These are phyloP conservation scores for Epizoanthus stellaris DNA, from an alignment of 92 coral and sea anemone genomes.

Conservation along the genomic window DNA sequence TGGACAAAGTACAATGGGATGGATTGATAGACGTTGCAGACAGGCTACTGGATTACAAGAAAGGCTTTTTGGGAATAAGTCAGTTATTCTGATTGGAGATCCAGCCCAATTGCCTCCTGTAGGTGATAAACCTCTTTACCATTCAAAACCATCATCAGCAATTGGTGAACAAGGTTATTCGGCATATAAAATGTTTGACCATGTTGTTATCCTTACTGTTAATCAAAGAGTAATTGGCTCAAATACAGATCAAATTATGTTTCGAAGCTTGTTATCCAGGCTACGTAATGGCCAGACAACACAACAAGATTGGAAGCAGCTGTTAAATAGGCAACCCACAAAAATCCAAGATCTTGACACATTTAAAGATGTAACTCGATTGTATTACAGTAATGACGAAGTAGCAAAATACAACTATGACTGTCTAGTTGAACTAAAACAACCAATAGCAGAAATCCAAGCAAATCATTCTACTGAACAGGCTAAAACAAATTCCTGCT, in stretches of 20 bases:
- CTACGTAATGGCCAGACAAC: conserved; percentile 34
- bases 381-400: background rate
- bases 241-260: conserved; percentile 7
- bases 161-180: conserved; percentile 56
- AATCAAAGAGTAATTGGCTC: conserved; percentile 2
- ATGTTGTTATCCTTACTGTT: background rate
- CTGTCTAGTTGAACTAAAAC: background rate
- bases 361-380: background rate
- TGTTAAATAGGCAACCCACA: conserved; percentile 29
- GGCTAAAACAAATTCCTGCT: conserved; percentile 4
- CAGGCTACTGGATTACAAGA: conserved; percentile 56
- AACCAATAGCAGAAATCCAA: background rate
- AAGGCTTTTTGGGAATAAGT: conserved; percentile 48
- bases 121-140: conserved; percentile 59
- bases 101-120: conserved; percentile 64
- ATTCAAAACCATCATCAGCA: conserved; percentile 48
- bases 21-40: conserved; percentile 1
- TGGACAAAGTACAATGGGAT: conserved; percentile 53
- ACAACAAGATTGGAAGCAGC: conserved; percentile 29
- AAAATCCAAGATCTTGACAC: background rate
- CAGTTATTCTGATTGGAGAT: conserved; percentile 57
- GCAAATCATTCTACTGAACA: conserved; percentile 2
- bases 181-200: conserved; percentile 28
- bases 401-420: background rate
- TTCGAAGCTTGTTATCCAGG: conserved; percentile 2